These are phyloP conservation scores for Pollachius pollachius DNA, from an alignment of 2,113 vertebrate genomes.

Conservation along the genomic window DNA sequence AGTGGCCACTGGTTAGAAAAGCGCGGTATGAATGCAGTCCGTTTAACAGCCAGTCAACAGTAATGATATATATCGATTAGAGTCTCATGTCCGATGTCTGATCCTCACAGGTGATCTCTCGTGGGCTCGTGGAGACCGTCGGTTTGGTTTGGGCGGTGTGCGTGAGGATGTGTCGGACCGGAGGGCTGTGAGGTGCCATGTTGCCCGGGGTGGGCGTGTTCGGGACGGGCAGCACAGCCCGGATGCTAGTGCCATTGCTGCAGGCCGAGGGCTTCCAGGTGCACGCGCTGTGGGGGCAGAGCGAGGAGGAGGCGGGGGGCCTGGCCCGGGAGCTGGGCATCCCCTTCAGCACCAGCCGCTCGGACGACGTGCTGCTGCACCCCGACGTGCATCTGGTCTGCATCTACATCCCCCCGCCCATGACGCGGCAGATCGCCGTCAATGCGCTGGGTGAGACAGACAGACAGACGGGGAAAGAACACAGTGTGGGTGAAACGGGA, in stretches of 20 bases:
- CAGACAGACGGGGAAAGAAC: background rate
- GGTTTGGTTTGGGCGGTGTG: conserved; percentile 15
- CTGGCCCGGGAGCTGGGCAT: conserved; percentile 89
- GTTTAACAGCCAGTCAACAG: background rate
- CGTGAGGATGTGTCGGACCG: conserved; percentile 30
- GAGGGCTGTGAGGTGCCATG: conserved; percentile 66
- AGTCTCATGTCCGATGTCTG: background rate
- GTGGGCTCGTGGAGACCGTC: background rate
- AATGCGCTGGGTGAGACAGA: conserved; percentile 88
- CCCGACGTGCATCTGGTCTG: conserved; percentile 96
- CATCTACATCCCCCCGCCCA: conserved; percentile 92
- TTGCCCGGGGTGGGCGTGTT: conserved; percentile 97
- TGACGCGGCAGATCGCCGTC: conserved; percentile 93
- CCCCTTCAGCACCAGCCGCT: conserved; percentile 90
- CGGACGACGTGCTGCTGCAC: conserved; percentile 90
- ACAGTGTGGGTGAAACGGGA: background rate
- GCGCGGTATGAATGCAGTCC: too few relatives aligned
- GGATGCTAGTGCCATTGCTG: conserved; percentile 87
- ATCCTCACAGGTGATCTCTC: conserved; percentile 25
- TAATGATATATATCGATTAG: conserved; percentile 17
- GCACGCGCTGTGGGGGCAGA: conserved; percentile 91
- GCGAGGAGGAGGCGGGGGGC: conserved; percentile 88
- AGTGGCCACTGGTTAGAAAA: too few relatives aligned
- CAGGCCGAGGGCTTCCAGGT: conserved; percentile 92
- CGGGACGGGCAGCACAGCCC: conserved; percentile 90